Percentiles rank a stretch among this genome's conserved stretches.
These are phyloP conservation scores for Borostomias antarcticus DNA, from an alignment of 2,797 vertebrate genomes.

Conservation along the genomic window DNA sequence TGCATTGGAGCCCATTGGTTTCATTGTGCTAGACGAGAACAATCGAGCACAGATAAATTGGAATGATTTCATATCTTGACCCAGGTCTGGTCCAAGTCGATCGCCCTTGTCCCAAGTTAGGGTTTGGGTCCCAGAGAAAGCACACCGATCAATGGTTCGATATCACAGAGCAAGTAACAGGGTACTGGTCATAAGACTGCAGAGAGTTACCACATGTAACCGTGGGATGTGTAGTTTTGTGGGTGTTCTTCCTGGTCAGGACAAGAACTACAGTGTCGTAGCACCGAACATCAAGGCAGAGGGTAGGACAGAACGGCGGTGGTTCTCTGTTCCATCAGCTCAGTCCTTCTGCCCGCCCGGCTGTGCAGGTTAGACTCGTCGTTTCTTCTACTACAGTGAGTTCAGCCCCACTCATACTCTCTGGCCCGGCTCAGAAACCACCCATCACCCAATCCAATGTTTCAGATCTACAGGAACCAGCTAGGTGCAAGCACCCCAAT, in stretches of 20 bases:
- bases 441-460: conserved; percentile 11
- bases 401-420: conserved; percentile 8
- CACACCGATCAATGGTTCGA: conserved; percentile 24
- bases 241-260: conserved; percentile 41
- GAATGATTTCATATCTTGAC: too few relatives aligned
- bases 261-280: background rate
- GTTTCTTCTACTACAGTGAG: conserved; percentile 1
- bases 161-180: conserved; percentile 21
- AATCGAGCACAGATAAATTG: too few relatives aligned
- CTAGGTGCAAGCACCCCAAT: too few relatives aligned
- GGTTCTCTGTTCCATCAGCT: conserved; percentile 29
- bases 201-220: conserved; percentile 15
- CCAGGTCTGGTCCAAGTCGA: background rate
- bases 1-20: background rate
- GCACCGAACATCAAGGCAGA: conserved; percentile 8
- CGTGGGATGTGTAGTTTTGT: conserved; percentile 22
- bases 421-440: background rate
- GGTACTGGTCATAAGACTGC: conserved; percentile 18
- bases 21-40: background rate
- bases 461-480: conserved; percentile 13
- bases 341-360: conserved; percentile 29
- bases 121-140: background rate
- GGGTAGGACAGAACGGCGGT: conserved; percentile 22
- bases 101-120: conserved; percentile 1
- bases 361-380: conserved; percentile 23